Percentiles rank a stretch among this genome's conserved stretches.
These are phyloP conservation scores for Apoderus coryli DNA, from an alignment of 2,888 invertebrate species.

Conservation along the genomic window DNA sequence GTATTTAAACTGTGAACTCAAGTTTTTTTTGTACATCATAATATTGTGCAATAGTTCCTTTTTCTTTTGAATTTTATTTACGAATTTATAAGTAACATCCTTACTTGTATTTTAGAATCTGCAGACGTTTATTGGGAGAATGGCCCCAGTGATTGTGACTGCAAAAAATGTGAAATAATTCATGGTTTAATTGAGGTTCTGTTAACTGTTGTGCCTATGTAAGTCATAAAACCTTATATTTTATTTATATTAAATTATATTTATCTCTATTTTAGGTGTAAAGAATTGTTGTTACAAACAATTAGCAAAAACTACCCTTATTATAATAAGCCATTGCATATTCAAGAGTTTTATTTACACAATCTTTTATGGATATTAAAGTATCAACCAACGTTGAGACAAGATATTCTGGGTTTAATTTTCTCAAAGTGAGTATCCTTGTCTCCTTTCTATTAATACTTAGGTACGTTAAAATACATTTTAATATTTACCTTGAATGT, in stretches of 20 bases:
- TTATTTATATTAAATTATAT: too few species aligned
- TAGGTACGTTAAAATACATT: slow-evolving; percentile 7
- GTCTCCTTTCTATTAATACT: slow-evolving; percentile 5
- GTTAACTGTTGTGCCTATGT: slow-evolving; percentile 43
- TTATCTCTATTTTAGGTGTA: slow-evolving; percentile 47
- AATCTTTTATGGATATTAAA: slow-evolving; percentile 63
- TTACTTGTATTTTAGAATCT: too few species aligned
- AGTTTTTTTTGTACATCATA: too few species aligned
- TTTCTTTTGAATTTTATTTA: too few species aligned
- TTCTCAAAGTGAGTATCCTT: slow-evolving; percentile 51
- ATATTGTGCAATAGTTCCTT: too few species aligned
- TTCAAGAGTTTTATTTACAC: slow-evolving; percentile 60
- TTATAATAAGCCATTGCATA: slow-evolving; percentile 48
- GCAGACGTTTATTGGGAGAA: too few species aligned
- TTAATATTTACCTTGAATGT: slow-evolving; percentile 6
- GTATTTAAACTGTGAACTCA: too few species aligned
- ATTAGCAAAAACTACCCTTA: slow-evolving; percentile 62
- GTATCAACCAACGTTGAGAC: slow-evolving; percentile 56
- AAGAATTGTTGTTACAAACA: slow-evolving; percentile 49
- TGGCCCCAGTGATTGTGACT: slow-evolving; percentile 39
- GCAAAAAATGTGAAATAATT: slow-evolving; percentile 44
- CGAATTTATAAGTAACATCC: too few species aligned
- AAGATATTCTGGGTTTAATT: slow-evolving; percentile 57
- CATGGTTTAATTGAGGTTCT: slow-evolving; percentile 37
- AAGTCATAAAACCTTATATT: too few species aligned